Percentiles rank a stretch among this genome's conserved stretches.
Conservation (phyloP, 2,888 invertebrate genomes). For the Aproaerema taeniolella region DNA sequence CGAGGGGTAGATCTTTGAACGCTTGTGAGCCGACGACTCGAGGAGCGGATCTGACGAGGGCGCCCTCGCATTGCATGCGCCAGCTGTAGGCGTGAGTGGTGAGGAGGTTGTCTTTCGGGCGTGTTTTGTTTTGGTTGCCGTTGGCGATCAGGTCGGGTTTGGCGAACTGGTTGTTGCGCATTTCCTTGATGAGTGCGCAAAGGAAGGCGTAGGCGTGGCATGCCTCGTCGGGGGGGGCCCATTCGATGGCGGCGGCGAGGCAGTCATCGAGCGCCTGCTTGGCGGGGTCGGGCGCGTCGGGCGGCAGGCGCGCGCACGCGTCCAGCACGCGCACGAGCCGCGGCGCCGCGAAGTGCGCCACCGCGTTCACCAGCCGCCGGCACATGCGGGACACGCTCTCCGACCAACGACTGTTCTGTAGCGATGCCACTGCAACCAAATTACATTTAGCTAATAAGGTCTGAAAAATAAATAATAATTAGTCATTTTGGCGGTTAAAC, state of each 20-base stretch:
- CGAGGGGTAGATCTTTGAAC: slow-evolving; percentile 49
- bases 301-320: slow-evolving; percentile 69
- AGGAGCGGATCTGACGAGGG: slow-evolving; percentile 47
- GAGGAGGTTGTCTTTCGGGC: slow-evolving; percentile 30
- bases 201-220: slow-evolving; percentile 85
- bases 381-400: slow-evolving; percentile 87
- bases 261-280: slow-evolving; percentile 82
- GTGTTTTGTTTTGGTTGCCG: slow-evolving; percentile 25
- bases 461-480: too few species aligned
- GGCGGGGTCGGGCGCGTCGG: slow-evolving; percentile 35
- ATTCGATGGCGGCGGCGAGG: slow-evolving; percentile 86
- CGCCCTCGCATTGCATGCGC: slow-evolving; percentile 50
- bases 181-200: slow-evolving; percentile 33
- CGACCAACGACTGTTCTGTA: slow-evolving; percentile 90
- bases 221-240: slow-evolving; percentile 88
- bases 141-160: slow-evolving; percentile 42
- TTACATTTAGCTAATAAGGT: too few species aligned
- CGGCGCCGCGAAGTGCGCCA: slow-evolving; percentile 87
- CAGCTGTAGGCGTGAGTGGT: slow-evolving; percentile 36
- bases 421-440: slow-evolving; percentile 69
- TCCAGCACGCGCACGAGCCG: slow-evolving; percentile 87
- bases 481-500: too few species aligned
- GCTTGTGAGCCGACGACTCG: slow-evolving; percentile 47
- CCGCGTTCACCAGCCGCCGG: slow-evolving; percentile 87
- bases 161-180: slow-evolving; percentile 29